Base-by-base conservation (phyloP, 2,888 invertebrate genomes). In the Caprella mutica region DNA sequence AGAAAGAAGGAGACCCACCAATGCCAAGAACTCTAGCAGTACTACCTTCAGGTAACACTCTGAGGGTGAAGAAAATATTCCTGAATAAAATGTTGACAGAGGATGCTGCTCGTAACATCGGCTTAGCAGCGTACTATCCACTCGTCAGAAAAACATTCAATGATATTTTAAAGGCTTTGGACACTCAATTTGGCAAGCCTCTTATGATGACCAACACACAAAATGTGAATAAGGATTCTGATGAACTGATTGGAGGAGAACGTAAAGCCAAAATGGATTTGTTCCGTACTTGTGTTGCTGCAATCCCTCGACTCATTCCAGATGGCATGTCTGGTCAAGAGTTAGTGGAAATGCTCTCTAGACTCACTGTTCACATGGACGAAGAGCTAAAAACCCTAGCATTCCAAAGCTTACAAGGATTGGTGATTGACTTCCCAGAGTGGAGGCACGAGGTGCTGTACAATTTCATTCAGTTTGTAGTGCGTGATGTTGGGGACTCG, bases 1-100 rank as follows among this genome's bases (percentile, higher is more conserved):
- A 98, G 72, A 96, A 96, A 70, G 97, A 98, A 72, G 96, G 96
- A 0, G 96, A 97, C 69, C 98, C 98, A 0, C 97, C 96, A 0
- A 97, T 97, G 97, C 97, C 97, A 0, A 80, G 94, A 66, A 91
- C 93, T 0, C 87, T 93, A 58, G 93, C 93, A 0, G 90, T 90
- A 0, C 73, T 96, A 55, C 96, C 96, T 0, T 96, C 94, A 0
- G 96, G 96, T 0, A 93, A 91, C 72, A 96, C 96, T 0, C 75
- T 92, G 59, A 78, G 96, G 29, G 89, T 94, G 0, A 92, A 94
- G 72, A 93, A 94, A 72, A 96, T 94, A 0, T 96, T 91, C 72
- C 76, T 97, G 3, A 17, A 19, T 26, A 38, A 62, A 79, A 88
- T 92, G 82, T 72, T 96, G 52, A 94, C 97, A 0, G 96, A 96